Conservation (phyloP, 2,888 invertebrate genomes). For the Drosophila mayaguana region DNA sequence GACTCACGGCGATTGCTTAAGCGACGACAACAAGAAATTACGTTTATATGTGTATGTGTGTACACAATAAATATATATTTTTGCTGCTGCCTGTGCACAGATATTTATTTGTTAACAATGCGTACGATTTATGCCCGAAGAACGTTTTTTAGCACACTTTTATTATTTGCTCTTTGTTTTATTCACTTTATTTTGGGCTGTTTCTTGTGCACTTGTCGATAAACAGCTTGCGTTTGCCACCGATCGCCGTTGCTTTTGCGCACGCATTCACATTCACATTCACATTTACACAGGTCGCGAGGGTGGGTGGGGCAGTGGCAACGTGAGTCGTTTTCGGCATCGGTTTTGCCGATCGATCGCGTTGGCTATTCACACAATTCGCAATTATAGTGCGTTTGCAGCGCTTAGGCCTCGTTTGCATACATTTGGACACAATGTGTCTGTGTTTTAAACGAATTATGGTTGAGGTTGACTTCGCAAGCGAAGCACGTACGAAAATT, state of each 20-base stretch:
- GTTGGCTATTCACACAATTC: slow-evolving; percentile 29
- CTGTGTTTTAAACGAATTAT: slow-evolving; percentile 57
- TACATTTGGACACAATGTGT: slow-evolving; percentile 32
- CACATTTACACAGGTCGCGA: slow-evolving; percentile 15
- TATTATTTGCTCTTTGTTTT: slow-evolving; percentile 12
- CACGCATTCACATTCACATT: slow-evolving; percentile 29
- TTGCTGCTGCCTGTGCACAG: slow-evolving; percentile 25
- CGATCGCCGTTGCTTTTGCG: slow-evolving; percentile 43
- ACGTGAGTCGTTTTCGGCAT: slow-evolving; percentile 27
- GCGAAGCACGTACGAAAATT: slow-evolving; percentile 72
- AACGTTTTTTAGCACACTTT: slow-evolving; percentile 41
- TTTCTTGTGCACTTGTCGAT: slow-evolving; percentile 40
- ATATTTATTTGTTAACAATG: slow-evolving; percentile 54
- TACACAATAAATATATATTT: slow-evolving; percentile 19
- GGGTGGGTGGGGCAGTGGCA: slow-evolving; percentile 40
- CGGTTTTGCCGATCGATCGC: slow-evolving; percentile 37
- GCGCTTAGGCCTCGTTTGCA: slow-evolving; percentile 33
- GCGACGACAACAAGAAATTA: slow-evolving; percentile 43
- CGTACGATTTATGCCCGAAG: slow-evolving; percentile 51
- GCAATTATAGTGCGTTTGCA: slow-evolving; percentile 37
- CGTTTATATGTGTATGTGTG: slow-evolving; percentile 32
- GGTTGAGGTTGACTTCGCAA: slow-evolving; percentile 48
- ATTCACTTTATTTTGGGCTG: slow-evolving; percentile 18
- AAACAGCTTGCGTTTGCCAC: slow-evolving; percentile 26
- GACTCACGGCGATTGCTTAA: slow-evolving; percentile 55